Evolutionary conservation across 2,888 invertebrate genomes (phyloP).

Genomic region (Eupithecia pulchellata): DNA sequence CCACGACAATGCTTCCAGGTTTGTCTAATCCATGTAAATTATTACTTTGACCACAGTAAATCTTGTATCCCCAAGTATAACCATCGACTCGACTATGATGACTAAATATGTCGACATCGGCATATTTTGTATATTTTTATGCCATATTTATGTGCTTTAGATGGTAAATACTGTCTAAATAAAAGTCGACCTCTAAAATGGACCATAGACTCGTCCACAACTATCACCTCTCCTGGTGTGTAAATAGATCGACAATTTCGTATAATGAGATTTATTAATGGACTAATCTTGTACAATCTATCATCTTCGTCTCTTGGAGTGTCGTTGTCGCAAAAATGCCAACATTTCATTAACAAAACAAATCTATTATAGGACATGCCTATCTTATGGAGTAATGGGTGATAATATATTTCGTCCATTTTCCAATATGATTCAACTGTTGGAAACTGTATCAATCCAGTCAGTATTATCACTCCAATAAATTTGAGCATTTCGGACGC

Average conservation of each 20-base stretch:
- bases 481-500: not conserved
- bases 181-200: constrained; percentile 12
- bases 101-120: too few relatives aligned
- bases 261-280: constrained; percentile 5
- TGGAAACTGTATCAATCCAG: not conserved
- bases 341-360: constrained; percentile 1
- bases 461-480: not conserved
- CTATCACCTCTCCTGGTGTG: constrained; percentile 5
- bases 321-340: constrained; percentile 7
- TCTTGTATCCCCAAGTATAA: not conserved
- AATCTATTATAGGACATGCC: not conserved
- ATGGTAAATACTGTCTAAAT: constrained; percentile 10
- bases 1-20: constrained; percentile 38
- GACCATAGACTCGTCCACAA: constrained; percentile 12
- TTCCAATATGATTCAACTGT: not conserved
- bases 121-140: not conserved
- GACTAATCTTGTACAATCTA: constrained; percentile 1
- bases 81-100: not conserved
- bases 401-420: not conserved
- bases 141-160: constrained; percentile 11
- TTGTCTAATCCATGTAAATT: constrained; percentile 27
- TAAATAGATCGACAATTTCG: not conserved
- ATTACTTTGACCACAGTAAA: not conserved
- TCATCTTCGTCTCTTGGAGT: not conserved
- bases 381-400: not conserved